phyloP scores from a whole-genome alignment of 2,113 vertebrate genomes.

The Hemicordylus capensis region DNA sequence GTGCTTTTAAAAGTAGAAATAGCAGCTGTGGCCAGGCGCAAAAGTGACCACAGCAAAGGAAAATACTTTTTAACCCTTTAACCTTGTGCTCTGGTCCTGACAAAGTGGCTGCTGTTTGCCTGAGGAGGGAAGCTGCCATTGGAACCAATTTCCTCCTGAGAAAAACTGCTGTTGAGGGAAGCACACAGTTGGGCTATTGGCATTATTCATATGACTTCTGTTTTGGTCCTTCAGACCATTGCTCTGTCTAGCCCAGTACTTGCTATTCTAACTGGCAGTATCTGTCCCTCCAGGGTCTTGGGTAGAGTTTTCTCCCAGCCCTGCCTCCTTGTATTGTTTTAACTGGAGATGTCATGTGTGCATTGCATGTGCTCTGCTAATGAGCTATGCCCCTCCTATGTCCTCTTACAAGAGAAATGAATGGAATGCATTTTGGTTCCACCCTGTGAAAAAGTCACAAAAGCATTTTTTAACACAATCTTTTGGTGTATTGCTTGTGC shows the following conservation, averaged over 20 bases:
- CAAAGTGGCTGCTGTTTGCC: no score
- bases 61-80: no score
- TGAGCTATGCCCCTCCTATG: background rate
- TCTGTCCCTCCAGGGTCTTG: background rate
- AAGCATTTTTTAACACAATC: background rate
- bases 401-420: background rate
- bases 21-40: no score
- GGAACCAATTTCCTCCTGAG: no score
- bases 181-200: no score
- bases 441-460: background rate
- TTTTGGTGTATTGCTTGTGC: slow-evolving; percentile 29
- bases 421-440: rapidly evolving
- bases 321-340: background rate
- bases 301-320: background rate
- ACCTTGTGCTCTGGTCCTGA: no score
- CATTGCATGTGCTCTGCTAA: background rate
- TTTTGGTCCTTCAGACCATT: background rate
- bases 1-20: no score
- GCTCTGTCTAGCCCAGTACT: background rate
- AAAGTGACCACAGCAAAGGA: no score
- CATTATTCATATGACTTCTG: no score
- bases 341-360: background rate
- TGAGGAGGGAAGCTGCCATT: no score
- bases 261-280: background rate
- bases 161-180: no score